phyloP scores from a whole-genome alignment of 2,113 vertebrate genomes.

The Nesoenas mayeri region DNA sequence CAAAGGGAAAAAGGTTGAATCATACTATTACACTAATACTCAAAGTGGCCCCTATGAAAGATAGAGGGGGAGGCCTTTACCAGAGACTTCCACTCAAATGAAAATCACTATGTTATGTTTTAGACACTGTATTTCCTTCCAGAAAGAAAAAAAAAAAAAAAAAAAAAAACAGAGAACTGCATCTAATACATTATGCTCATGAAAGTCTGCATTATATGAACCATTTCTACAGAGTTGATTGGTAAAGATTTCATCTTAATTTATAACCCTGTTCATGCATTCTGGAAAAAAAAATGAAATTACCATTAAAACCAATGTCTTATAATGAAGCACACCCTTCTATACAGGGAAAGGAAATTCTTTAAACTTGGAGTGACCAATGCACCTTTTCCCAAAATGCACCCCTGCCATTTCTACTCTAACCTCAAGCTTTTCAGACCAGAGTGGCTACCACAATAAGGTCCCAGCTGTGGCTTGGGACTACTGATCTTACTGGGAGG shows the following conservation, averaged over 20 bases:
- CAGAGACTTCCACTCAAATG: background rate
- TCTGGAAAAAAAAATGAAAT: background rate
- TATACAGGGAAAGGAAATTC: background rate
- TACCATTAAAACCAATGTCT: background rate
- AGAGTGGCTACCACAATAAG: background rate
- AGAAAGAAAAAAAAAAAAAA: background rate
- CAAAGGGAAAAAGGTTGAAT: background rate
- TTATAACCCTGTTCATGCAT: background rate
- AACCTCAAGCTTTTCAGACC: background rate
- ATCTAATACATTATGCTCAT: background rate
- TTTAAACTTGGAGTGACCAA: background rate
- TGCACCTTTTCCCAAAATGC: background rate
- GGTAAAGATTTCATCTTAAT: background rate
- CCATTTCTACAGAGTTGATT: background rate
- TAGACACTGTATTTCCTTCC: background rate
- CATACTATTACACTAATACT: background rate
- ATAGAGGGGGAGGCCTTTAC: background rate
- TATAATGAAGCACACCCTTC: background rate
- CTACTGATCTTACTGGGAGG: background rate
- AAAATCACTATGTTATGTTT: background rate
- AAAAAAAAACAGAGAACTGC: background rate
- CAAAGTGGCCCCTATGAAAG: background rate
- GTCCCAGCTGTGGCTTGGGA: background rate
- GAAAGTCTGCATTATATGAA: background rate
- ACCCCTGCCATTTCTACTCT: background rate